Conservation (phyloP, 2,113 vertebrate species). For the Hemibagrus wyckioides region DNA sequence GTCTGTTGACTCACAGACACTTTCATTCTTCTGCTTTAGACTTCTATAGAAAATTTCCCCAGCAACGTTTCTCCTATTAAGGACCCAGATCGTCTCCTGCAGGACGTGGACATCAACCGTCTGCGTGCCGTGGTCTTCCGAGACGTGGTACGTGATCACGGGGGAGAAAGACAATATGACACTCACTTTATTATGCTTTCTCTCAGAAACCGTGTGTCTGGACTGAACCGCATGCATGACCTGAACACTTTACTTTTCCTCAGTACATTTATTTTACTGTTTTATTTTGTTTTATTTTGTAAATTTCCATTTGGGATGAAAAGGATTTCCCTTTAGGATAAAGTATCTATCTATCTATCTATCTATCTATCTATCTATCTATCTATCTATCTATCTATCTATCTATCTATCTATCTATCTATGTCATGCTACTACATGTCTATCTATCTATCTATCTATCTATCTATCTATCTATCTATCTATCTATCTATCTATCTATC, state of each 20-base stretch:
- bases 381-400: no score
- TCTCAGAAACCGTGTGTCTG: neutral
- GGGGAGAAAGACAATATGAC: neutral
- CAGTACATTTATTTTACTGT: no score
- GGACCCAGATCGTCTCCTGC: constrained; percentile 92
- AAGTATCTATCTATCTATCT: no score
- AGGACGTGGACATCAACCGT: constrained; percentile 96
- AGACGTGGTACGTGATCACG: constrained; percentile 84
- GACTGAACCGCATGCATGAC: neutral
- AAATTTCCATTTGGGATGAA: no score
- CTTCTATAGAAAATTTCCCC: constrained; percentile 82
- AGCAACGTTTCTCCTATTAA: constrained; percentile 90
- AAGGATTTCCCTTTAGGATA: no score
- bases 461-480: no score
- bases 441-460: no score
- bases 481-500: no score
- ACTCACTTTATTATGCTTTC: neutral
- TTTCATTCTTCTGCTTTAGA: constrained; percentile 71
- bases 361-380: no score
- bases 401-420: no score
- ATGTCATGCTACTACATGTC: no score
- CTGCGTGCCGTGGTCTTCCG: constrained; percentile 94
- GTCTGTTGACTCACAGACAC: constrained; percentile 41
- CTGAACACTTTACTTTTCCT: neutral
- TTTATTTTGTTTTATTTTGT: no score